Evolutionary conservation across 2,888 invertebrate species (phyloP), one percentile per base, ranked within the genome.

Genomic region (Tetranychus piercei): DNA sequence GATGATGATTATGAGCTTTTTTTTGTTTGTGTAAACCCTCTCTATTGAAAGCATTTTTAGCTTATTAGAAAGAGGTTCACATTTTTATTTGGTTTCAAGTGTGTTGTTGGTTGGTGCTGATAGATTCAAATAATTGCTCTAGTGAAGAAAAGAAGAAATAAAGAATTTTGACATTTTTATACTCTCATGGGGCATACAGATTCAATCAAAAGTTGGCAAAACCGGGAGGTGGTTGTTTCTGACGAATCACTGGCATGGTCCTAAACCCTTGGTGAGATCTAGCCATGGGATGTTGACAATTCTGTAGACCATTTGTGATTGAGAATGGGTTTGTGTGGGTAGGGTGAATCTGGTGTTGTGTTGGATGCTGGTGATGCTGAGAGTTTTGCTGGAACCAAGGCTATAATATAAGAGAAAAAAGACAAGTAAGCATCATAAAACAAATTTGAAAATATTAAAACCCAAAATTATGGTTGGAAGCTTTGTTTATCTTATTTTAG

Each of bases 151-250:
- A 55, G 15, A 55, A 55, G 55, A 55, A 55, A 55, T 55, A 55
- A 55, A 55, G 55, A 55, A 55, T 55, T 55, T 55, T 15, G 15
- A 15, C 55, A 55, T 55, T 55, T 55, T 9, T 55, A 15, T 55
- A 15, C 15, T 55, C 55, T 55, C 55, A 15, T 15, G 55, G 55
- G 55, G 55, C 55, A 55, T 55, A 55, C 15, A 55, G 15, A 15
- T 55, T 55, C 55, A 7, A 55, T 69, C 34, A 69, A 69, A 69
- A 69, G 11, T 69, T 69, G 22, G 22, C 20, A 69, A 69, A 69
- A 66, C 66, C 69, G 11, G 69, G 69, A 22, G 69, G 69, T 20
- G 69, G 69, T 69, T 69, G 69, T 69, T 69, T 69, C 34, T 69
- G 69, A 23, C 69, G 69, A 20, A 69, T 69, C 20, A 69, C 69